Evolutionary conservation across 2,888 invertebrate genomes (phyloP).

Genomic region (Eilema griseolum): DNA sequence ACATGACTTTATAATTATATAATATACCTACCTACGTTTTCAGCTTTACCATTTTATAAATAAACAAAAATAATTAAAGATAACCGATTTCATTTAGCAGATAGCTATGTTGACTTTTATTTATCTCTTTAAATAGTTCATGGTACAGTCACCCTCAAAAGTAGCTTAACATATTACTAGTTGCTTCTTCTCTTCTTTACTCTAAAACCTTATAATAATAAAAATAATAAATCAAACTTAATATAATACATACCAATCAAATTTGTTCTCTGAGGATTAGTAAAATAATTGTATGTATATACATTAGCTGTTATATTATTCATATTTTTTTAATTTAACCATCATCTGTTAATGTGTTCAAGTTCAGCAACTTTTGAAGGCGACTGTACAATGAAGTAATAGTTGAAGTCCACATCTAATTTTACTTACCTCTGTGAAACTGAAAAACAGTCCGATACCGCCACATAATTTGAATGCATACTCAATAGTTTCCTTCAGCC

Average conservation of each 20-base stretch:
- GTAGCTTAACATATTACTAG: not conserved
- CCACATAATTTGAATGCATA: conserved; percentile 96
- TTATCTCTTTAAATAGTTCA: conserved; percentile 20
- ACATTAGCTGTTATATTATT: not conserved
- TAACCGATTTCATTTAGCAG: not conserved
- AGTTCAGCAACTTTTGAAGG: not conserved
- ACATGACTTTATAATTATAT: not conserved
- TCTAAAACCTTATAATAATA: not conserved
- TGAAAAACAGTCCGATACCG: conserved; percentile 97
- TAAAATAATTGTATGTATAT: not conserved
- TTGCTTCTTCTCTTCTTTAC: not conserved
- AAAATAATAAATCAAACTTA: not conserved
- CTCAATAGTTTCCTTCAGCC: conserved; percentile 92
- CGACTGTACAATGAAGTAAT: conserved; percentile 28
- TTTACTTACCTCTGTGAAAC: conserved; percentile 96
- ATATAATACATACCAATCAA: not conserved
- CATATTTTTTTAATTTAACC: not conserved
- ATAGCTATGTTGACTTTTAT: conserved; percentile 12
- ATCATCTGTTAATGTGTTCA: not conserved
- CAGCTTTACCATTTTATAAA: not conserved
- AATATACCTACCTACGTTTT: not conserved
- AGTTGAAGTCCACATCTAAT: not conserved
- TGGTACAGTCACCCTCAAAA: too few species aligned
- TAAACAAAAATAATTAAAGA: not conserved
- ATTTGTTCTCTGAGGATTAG: not conserved